These are phyloP conservation scores for Drosophila leonis DNA, from an alignment of 2,888 invertebrate species.

Conservation along the genomic window DNA sequence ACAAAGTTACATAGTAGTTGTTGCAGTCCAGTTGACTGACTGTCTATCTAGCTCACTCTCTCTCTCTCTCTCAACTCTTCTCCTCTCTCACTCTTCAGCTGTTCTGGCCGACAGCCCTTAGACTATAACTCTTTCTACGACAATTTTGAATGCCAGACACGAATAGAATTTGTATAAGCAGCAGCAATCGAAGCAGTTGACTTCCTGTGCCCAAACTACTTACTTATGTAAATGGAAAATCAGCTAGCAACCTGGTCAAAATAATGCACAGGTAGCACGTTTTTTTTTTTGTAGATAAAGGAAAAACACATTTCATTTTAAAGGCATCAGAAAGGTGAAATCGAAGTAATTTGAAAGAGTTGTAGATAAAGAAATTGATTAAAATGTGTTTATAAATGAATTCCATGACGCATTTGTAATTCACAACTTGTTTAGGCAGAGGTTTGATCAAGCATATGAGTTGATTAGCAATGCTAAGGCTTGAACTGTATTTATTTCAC, in stretches of 20 bases:
- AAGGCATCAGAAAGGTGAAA: not conserved
- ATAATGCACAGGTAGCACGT: conserved; percentile 27
- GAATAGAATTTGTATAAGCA: conserved; percentile 38
- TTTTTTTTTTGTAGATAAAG: not conserved
- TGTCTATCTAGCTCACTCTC: conserved; percentile 5
- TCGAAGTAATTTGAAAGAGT: not conserved
- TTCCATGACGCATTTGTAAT: not conserved
- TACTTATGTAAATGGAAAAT: conserved; percentile 42
- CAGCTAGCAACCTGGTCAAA: conserved; percentile 20
- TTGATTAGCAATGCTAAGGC: not conserved
- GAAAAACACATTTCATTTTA: conserved; percentile 1
- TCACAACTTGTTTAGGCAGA: not conserved
- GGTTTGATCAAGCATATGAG: not conserved
- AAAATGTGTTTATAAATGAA: not conserved
- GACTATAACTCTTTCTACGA: conserved; percentile 21
- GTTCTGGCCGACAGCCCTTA: conserved; percentile 58
- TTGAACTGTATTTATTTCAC: not conserved
- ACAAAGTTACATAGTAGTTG: conserved; percentile 45
- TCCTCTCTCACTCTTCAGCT: not conserved
- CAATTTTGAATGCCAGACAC: conserved; percentile 74
- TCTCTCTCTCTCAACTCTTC: not conserved
- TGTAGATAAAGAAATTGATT: not conserved
- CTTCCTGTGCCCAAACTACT: conserved; percentile 46
- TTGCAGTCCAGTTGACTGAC: conserved; percentile 54
- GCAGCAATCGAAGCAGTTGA: conserved; percentile 56